Conservation (phyloP, 2,888 invertebrate species). For the Sarcophaga subvicina region DNA sequence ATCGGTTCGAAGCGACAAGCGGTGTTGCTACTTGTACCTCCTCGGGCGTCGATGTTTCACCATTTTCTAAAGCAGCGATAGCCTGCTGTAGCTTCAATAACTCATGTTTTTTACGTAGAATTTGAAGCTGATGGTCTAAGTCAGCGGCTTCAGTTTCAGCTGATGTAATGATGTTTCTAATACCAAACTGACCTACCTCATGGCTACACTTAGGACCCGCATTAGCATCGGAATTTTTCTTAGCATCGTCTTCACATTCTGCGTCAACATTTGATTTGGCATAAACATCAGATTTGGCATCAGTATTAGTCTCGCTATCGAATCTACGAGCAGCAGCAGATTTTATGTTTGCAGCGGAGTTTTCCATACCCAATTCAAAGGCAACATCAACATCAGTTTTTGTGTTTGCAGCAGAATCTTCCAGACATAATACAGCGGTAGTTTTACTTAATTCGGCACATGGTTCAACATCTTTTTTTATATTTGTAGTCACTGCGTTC, state of each 20-base stretch:
- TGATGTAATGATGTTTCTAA: no score
- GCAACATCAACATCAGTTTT: no score
- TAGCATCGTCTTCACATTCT: no score
- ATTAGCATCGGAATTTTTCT: no score
- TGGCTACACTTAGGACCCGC: no score
- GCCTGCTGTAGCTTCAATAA: conserved; percentile 20
- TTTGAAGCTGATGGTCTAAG: conserved; percentile 4
- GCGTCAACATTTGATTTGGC: no score
- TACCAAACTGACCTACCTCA: no score
- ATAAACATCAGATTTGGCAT: no score
- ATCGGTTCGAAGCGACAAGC: not conserved
- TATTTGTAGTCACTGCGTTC: not conserved
- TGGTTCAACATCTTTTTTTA: not conserved
- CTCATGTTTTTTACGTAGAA: conserved; percentile 7
- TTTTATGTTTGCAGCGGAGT: no score
- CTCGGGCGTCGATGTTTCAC: not conserved
- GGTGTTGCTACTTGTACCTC: not conserved
- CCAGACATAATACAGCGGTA: not conserved
- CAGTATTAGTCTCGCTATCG: no score
- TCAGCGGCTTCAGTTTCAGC: not conserved
- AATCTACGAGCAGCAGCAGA: no score
- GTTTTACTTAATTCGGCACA: not conserved
- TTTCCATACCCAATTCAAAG: no score
- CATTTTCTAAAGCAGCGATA: conserved; percentile 4
- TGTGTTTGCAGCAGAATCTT: not conserved